Conservation (phyloP, 1,140 invertebrate genomes). For the Protaetia brevitarsis region DNA sequence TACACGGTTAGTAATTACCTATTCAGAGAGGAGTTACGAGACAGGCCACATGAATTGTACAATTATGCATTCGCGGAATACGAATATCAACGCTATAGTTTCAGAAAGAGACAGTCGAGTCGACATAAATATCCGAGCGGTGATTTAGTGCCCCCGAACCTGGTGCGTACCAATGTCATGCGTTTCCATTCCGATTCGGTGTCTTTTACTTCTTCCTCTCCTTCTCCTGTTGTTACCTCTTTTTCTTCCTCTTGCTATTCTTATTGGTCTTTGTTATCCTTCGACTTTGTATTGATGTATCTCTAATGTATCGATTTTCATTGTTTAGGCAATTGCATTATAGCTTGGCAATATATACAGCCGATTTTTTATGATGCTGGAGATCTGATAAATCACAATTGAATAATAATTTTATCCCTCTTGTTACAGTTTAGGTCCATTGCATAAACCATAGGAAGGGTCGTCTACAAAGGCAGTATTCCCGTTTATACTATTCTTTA, state of each 20-base stretch:
- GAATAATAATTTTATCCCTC: too few relatives aligned
- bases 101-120: slow-evolving; percentile 21
- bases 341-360: too few relatives aligned
- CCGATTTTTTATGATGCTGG: too few relatives aligned
- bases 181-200: not conserved
- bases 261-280: slow-evolving; percentile 3
- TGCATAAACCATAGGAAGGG: too few relatives aligned
- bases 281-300: not conserved
- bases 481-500: too few relatives aligned
- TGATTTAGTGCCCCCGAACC: slow-evolving; percentile 21
- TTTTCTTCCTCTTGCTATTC: not conserved
- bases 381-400: too few relatives aligned
- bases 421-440: too few relatives aligned
- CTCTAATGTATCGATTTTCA: too few relatives aligned
- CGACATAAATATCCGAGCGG: slow-evolving; percentile 23
- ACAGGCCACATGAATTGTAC: slow-evolving; percentile 25
- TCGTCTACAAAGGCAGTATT: too few relatives aligned
- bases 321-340: too few relatives aligned
- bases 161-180: slow-evolving; percentile 19
- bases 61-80: slow-evolving; percentile 26
- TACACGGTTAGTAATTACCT: slow-evolving; percentile 24
- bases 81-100: slow-evolving; percentile 27
- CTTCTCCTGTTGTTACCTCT: too few relatives aligned
- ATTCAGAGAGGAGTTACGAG: slow-evolving; percentile 25
- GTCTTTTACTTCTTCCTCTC: not conserved